Conservation (phyloP, 2,113 vertebrate genomes). For the Emydura subglobosa region DNA sequence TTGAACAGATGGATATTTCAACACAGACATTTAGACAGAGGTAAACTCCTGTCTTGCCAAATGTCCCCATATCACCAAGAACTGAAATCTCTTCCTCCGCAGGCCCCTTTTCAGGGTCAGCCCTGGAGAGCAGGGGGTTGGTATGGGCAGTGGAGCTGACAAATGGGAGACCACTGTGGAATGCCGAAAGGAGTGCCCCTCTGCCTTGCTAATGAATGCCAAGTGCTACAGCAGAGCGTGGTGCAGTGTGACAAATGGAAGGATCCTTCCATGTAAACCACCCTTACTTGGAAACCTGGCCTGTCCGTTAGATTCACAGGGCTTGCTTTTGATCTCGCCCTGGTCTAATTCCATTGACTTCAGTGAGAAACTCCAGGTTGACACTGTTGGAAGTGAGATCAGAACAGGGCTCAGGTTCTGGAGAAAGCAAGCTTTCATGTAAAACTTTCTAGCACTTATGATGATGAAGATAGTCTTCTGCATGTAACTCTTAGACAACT, state of each 20-base stretch:
- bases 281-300: neutral
- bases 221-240: neutral
- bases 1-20: neutral
- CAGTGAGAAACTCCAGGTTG: neutral
- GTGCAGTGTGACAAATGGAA: rapidly evolving
- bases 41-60: neutral
- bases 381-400: neutral
- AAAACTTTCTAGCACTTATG: neutral
- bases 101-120: rapidly evolving
- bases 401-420: neutral
- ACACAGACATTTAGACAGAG: neutral
- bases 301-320: neutral
- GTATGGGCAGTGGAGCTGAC: neutral
- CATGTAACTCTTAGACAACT: neutral
- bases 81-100: neutral
- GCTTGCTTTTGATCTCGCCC: neutral
- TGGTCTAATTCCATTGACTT: neutral
- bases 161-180: rapidly evolving
- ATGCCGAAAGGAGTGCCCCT: rapidly evolving
- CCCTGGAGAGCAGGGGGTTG: neutral
- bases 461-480: neutral
- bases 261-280: neutral
- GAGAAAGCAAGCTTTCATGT: neutral
- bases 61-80: neutral
- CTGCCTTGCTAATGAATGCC: neutral